phyloP scores from a whole-genome alignment of 1,140 invertebrate species.

The Pseudoatta argentina region DNA sequence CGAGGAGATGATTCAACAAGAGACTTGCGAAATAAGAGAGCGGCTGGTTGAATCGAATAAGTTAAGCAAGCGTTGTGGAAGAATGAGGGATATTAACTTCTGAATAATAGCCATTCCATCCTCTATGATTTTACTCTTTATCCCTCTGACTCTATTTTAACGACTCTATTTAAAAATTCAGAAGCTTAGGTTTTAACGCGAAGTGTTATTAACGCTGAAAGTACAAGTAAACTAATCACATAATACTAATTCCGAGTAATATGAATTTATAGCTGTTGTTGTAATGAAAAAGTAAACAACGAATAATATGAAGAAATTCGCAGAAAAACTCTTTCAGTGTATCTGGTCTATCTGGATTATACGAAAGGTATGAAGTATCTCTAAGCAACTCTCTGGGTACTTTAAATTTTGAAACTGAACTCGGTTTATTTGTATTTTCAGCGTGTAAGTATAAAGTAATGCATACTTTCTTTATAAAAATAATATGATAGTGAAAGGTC shows the following conservation, averaged over 20 bases:
- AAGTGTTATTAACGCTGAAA: not conserved
- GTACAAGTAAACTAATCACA: not conserved
- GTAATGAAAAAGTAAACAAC: not conserved
- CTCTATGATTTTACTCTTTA: not conserved
- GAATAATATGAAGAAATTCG: not conserved
- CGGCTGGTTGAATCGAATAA: slow-evolving; percentile 5
- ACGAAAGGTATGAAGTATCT: not conserved
- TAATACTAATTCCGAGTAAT: not conserved
- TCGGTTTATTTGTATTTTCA: not conserved
- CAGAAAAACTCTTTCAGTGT: not conserved
- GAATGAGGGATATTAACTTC: slow-evolving; percentile 8
- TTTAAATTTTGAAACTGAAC: not conserved
- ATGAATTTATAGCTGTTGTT: not conserved
- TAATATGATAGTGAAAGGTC: not conserved
- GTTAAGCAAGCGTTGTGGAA: not conserved
- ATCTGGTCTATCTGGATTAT: not conserved
- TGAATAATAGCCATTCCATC: slow-evolving; percentile 4
- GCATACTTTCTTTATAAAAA: not conserved
- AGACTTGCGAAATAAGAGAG: slow-evolving; percentile 37
- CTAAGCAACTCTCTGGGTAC: not conserved
- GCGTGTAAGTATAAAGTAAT: not conserved
- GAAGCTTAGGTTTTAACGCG: not conserved
- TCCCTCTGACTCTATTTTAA: not conserved
- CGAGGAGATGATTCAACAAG: slow-evolving; percentile 52
- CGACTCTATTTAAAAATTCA: not conserved